Evolutionary conservation across 2,113 vertebrate genomes (phyloP).

Genomic region (Oostethus manadensis): DNA sequence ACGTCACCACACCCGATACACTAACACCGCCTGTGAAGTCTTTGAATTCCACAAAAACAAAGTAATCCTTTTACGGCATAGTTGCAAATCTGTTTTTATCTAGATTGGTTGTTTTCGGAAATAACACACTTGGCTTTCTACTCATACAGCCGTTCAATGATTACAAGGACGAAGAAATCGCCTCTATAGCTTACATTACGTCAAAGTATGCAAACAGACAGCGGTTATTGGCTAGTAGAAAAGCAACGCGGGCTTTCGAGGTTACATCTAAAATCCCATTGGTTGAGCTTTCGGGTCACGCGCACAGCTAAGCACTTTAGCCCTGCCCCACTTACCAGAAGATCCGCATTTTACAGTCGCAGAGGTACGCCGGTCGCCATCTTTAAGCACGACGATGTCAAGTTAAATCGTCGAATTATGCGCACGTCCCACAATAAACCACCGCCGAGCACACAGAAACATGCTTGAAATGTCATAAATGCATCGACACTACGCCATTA

Average conservation of each 20-base stretch:
- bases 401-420: background rate
- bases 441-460: fast-evolving
- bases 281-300: constrained; percentile 50
- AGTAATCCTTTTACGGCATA: background rate
- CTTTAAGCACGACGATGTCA: constrained; percentile 24
- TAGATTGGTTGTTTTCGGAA: background rate
- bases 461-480: background rate
- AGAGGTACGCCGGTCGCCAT: constrained; percentile 47
- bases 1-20: constrained; percentile 36
- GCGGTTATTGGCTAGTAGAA: constrained; percentile 49
- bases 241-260: constrained; percentile 57
- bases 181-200: constrained; percentile 53
- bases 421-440: fast-evolving
- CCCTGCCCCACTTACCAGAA: constrained; percentile 36
- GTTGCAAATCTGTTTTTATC: too few species aligned
- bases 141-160: background rate
- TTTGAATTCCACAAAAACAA: background rate
- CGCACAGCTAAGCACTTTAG: constrained; percentile 13
- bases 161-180: background rate
- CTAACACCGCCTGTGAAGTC: background rate
- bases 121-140: background rate
- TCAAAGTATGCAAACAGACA: constrained; percentile 45
- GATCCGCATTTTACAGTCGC: constrained; percentile 48
- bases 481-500: background rate
- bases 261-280: constrained; percentile 49